Percentiles rank a stretch among this genome's conserved stretches.
phyloP scores from a whole-genome alignment of 2,888 invertebrate species.

The Drosophila mayaguana region DNA sequence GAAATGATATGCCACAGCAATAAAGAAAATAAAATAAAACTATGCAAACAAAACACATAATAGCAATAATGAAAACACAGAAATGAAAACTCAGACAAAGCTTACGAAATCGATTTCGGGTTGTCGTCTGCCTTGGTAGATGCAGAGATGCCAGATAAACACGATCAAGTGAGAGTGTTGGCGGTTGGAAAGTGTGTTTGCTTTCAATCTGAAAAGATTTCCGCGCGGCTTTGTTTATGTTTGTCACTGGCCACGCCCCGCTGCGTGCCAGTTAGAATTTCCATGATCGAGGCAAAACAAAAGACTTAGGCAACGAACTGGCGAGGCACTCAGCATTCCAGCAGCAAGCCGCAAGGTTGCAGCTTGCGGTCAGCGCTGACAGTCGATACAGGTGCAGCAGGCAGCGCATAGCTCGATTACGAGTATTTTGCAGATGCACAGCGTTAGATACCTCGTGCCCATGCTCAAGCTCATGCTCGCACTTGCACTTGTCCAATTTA shows the following conservation, averaged over 20 bases:
- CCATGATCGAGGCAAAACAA: conserved; percentile 44
- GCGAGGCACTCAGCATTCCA: conserved; percentile 53
- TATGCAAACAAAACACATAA: conserved; percentile 16
- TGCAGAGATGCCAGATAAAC: conserved; percentile 71
- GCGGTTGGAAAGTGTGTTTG: conserved; percentile 50
- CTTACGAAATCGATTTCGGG: conserved; percentile 52
- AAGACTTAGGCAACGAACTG: conserved; percentile 74
- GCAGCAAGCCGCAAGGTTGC: conserved; percentile 43
- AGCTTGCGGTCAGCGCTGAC: conserved; percentile 61
- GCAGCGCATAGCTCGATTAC: conserved; percentile 26
- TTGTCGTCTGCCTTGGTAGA: conserved; percentile 44
- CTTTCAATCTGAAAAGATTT: conserved; percentile 35
- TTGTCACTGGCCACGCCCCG: conserved; percentile 31
- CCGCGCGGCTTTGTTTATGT: conserved; percentile 4
- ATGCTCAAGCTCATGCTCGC: background rate
- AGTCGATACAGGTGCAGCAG: conserved; percentile 56
- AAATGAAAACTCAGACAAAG: conserved; percentile 42
- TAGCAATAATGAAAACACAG: conserved; percentile 28
- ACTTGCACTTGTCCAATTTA: conserved; percentile 47
- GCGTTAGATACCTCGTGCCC: conserved; percentile 26
- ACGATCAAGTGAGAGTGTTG: conserved; percentile 65
- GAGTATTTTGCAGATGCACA: conserved; percentile 54
- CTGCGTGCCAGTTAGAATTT: conserved; percentile 61
- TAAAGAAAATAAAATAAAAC: conserved; percentile 16
- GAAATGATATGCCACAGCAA: conserved; percentile 22